Percentiles rank a stretch among this genome's conserved stretches.
phyloP scores from a whole-genome alignment of 2,888 invertebrate genomes.

The Caenorhabditis virilis region DNA sequence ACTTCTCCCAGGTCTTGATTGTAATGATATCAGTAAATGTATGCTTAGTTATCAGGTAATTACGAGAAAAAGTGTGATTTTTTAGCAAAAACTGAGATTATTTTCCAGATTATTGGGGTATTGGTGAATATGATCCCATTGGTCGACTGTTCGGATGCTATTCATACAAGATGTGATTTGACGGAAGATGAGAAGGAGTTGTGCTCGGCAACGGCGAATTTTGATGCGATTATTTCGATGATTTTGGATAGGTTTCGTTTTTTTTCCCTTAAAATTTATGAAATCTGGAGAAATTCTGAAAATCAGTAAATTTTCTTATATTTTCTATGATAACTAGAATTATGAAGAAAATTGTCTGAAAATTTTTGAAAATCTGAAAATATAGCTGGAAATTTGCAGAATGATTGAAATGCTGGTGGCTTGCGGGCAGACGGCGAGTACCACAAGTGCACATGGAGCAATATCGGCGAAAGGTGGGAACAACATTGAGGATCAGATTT shows the following conservation, averaged over 20 bases:
- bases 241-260: slow-evolving; percentile 85
- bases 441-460: slow-evolving; percentile 30
- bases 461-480: slow-evolving; percentile 33
- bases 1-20: slow-evolving; percentile 85
- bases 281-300: too few relatives aligned
- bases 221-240: slow-evolving; percentile 86
- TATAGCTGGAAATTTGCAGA: too few relatives aligned
- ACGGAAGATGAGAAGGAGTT: slow-evolving; percentile 78
- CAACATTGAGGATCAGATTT: slow-evolving; percentile 43
- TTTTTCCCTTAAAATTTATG: too few relatives aligned
- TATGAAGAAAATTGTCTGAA: too few relatives aligned
- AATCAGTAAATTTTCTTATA: too few relatives aligned
- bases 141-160: slow-evolving; percentile 83
- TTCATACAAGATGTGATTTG: slow-evolving; percentile 76
- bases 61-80: too few relatives aligned
- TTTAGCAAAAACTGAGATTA: neutral
- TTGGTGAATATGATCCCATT: slow-evolving; percentile 81
- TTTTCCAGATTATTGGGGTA: slow-evolving; percentile 70
- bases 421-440: slow-evolving; percentile 34
- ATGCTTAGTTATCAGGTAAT: slow-evolving; percentile 68
- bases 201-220: slow-evolving; percentile 82
- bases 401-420: slow-evolving; percentile 44
- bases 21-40: slow-evolving; percentile 80
- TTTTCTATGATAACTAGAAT: too few relatives aligned
- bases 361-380: too few relatives aligned